Evolutionary conservation across 2,113 vertebrate genomes (phyloP), one percentile per base, ranked within the genome.

Genomic region (Lonchura striata): DNA sequence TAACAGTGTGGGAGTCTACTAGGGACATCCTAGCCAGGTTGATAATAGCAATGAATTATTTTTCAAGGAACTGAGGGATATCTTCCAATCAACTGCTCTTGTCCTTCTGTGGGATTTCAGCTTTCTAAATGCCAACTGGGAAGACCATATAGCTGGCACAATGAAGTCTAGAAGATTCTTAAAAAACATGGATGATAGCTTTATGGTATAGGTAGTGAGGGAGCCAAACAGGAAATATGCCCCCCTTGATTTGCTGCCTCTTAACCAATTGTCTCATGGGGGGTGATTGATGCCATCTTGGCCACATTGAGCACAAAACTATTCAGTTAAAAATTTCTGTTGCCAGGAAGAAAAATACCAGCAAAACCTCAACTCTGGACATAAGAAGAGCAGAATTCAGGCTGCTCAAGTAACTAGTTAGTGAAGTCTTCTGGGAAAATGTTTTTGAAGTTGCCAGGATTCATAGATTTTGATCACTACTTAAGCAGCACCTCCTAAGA

Each of bases 191-290:
- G 30, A 24, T 30, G 25, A 28, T 28, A 7, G 5, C 11, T 49
- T 49, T 21, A 15, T 50, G 44, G 24, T 28, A 30, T 15, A 60
- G 8, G 8, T 24, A 35, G 15, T 60, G 15, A 42, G 24, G 31
- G 10, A 60, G 12, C 15, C 6, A 12, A 4, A 7, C 46, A 42
- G 37, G 20, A 42, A 30, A 50, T 23, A 28, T 19, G 7, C 4
- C 7, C 14, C 70, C 54, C 15, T 82, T 50, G 24, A 82, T 50
- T 30, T 70, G 6, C 7, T 82, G 14, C 24, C 35, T 30, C 19
- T 30, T 42, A 60, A 50, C 19, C 0, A 0, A 30, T 15, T 12
- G 19, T 41, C 35, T n/a, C 2, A 1, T n/a, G 53, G 50, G 12
- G 15, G 15, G 12, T 35, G 20, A 39, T 39, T 39, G 39, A 39